Conservation (phyloP, 2,888 invertebrate species). For the Selenia dentaria region DNA sequence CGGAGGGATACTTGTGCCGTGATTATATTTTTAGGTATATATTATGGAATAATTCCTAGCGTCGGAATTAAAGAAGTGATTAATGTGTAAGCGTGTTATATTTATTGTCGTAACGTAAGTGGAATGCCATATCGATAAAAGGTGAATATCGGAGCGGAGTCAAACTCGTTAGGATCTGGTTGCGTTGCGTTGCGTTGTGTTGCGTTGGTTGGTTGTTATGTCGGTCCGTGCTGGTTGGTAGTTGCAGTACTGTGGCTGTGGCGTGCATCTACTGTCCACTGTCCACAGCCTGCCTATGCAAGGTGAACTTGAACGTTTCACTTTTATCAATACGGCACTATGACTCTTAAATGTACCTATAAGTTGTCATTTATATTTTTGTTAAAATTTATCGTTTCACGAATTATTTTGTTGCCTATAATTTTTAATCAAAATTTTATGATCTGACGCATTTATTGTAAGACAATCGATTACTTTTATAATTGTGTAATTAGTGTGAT, state of each 20-base stretch:
- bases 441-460: slow-evolving; percentile 85
- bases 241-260: slow-evolving; percentile 42
- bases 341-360: slow-evolving; percentile 71
- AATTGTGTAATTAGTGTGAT: slow-evolving; percentile 85
- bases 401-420: slow-evolving; percentile 80
- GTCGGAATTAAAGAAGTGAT: slow-evolving; percentile 85
- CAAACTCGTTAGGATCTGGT: slow-evolving; percentile 77
- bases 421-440: slow-evolving; percentile 83
- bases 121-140: slow-evolving; percentile 85
- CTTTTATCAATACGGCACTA: slow-evolving; percentile 84
- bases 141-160: slow-evolving; percentile 82
- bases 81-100: slow-evolving; percentile 85
- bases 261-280: background rate
- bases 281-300: background rate
- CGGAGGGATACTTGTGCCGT: slow-evolving; percentile 85
- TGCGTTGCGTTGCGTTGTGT: slow-evolving; percentile 52
- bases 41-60: slow-evolving; percentile 85
- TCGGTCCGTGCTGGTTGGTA: slow-evolving; percentile 28
- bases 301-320: slow-evolving; percentile 56
- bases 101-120: slow-evolving; percentile 84
- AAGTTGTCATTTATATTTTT: slow-evolving; percentile 77
- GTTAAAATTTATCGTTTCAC: slow-evolving; percentile 82
- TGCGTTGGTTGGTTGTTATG: slow-evolving; percentile 68
- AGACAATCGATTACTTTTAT: slow-evolving; percentile 84
- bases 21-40: slow-evolving; percentile 85